Base-by-base conservation (phyloP, 2,113 vertebrate genomes). In the Salvelinus alpinus region DNA sequence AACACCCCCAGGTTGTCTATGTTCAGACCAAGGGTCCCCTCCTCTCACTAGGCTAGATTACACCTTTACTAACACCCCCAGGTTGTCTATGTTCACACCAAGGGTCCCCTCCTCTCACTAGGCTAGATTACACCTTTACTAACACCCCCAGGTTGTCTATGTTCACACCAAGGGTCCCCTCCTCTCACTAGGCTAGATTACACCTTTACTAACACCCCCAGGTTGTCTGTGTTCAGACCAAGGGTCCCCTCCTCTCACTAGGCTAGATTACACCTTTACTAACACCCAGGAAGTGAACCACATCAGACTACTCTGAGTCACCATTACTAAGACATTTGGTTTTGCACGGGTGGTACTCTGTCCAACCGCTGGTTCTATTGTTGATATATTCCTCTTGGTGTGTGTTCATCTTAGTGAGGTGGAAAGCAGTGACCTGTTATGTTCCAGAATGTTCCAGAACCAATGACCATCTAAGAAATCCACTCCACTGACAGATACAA, bases 31-130 rank as follows among this genome's bases (percentile, higher is more conserved):
- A 78, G 34, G 34, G 34, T 38, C 74, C 75, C 31, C 20, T 73
- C 76, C 75, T 44, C 7, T 57, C 51, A 57, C 3, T 0, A 16
- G 51, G 51, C 3, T 57, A 18, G 51, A 9, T 38, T 38, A 2
- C 6, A 8, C 34, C 34, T 38, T 38, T 1, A 38, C 34, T 8
- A 38, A 2, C 7, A 38, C 34, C 1, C 38, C n/a, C n/a, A n/a
- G 79, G 79, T 75, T 81, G 83, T 86, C 84, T 51, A 47, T 78
- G 79, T 82, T 38, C 85, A 84, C 24, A 86, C 65, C 89, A 85
- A 78, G 34, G 34, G 34, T 38, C 74, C 75, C 31, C 20, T 73
- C 76, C 75, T 44, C 7, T 57, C 51, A 57, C 3, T 0, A 16
- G 51, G 51, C 3, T 57, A 18, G 51, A 9, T 38, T 38, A 2